Percentiles rank a stretch among this genome's conserved stretches.
Evolutionary conservation across 2,888 invertebrate genomes (phyloP).

Genomic region (Eurytoma californica): DNA sequence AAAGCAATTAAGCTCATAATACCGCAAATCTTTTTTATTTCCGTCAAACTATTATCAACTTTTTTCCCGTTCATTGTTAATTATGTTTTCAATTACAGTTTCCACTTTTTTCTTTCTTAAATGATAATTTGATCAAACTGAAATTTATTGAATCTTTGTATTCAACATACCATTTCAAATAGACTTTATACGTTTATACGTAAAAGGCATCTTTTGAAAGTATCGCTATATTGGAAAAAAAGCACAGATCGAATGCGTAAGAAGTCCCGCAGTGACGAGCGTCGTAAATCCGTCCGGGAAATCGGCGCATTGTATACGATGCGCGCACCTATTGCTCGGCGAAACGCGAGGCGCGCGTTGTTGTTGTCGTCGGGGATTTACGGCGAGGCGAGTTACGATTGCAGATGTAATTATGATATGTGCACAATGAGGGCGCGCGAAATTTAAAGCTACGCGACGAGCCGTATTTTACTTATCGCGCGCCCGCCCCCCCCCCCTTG

Average conservation of each 20-base stretch:
- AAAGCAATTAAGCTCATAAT: not conserved
- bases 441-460: slow-evolving; percentile 53
- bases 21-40: too few relatives aligned
- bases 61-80: too few relatives aligned
- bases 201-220: too few relatives aligned
- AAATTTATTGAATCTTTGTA: too few relatives aligned
- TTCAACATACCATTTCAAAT: too few relatives aligned
- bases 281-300: slow-evolving; percentile 36
- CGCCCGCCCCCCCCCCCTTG: not conserved
- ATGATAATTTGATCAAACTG: too few relatives aligned
- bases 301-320: slow-evolving; percentile 10
- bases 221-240: too few relatives aligned
- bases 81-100: too few relatives aligned
- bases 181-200: too few relatives aligned
- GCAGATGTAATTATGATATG: slow-evolving; percentile 61
- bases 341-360: not conserved
- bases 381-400: slow-evolving; percentile 57
- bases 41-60: too few relatives aligned
- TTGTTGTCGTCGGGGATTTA: slow-evolving; percentile 50
- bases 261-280: slow-evolving; percentile 15
- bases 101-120: too few relatives aligned
- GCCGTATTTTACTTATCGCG: slow-evolving; percentile 52
- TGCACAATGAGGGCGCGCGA: slow-evolving; percentile 48
- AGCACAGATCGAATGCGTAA: too few relatives aligned
- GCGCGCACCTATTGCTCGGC: not conserved